Evolutionary conservation across 1,140 invertebrate species (phyloP), one percentile per base, ranked within the genome.

Genomic region (Euborellia annulipes): DNA sequence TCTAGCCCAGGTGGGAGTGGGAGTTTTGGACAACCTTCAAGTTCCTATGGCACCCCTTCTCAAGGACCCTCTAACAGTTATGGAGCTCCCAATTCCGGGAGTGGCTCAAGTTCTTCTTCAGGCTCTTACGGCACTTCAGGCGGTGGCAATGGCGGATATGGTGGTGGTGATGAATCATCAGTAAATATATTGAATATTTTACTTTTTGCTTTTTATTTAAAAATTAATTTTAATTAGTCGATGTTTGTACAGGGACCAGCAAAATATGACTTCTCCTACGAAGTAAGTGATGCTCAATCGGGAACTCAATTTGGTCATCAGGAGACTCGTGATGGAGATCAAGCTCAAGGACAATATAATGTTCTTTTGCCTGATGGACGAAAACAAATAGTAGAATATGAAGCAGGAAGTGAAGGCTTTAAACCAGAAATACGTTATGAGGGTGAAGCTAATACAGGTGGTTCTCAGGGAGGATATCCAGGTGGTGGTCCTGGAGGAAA

Each of bases 291-390:
- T 59, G 69, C 72, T 39, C 73, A 81, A 64, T 75, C 74, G 54
- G 80, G 82, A 56, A 76, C 74, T 53, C 74, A 80, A 56, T 87
- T 86, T 62, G 79, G 82, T 52, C 85, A 87, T 65, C 75, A 73
- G 55, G 85, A 89, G 66, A 75, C 73, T 56, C 71, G 85, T 47
- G 76, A 85, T 59, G 84, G 82, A 36, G 79, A 86, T 61, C 67
- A 73, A 30, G 76, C 84, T 45, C 76, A 74, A 58, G 85, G 85
- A 57, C 74, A 80, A 59, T 90, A 87, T 70, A 79, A 85, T 64
- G 85, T 88, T 54, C 63, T 85, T 30, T 70, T 89, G 55, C 85
- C 85, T 42, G 85, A 89, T 66, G 85, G 85, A 56, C 76, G 83
- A 59, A 82, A 78, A 61, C 85, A 87, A 67, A 73, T 85, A 54